Percentiles rank a stretch among this genome's conserved stretches.
Evolutionary conservation across 2,797 vertebrate genomes (phyloP).

Genomic region (Sebastes oblongus): DNA sequence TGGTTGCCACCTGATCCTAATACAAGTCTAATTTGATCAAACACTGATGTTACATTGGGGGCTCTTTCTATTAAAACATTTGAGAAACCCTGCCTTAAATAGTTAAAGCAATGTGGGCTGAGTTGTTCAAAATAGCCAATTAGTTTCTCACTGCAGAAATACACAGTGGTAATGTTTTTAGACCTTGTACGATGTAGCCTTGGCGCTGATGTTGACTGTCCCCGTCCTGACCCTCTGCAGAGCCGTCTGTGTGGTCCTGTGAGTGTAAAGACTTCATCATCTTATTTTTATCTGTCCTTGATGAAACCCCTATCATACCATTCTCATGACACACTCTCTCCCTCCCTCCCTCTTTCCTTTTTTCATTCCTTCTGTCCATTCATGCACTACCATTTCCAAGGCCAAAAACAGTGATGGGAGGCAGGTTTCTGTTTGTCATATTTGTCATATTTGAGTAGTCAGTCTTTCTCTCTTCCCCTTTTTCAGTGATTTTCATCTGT

Average conservation of each 20-base stretch:
- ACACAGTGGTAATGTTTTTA: neutral
- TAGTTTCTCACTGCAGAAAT: rapidly evolving
- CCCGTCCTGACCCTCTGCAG: neutral
- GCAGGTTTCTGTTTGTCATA: neutral
- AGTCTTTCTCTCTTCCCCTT: neutral
- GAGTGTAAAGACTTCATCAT: constrained; percentile 4
- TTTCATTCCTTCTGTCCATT: neutral
- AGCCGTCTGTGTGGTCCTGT: neutral
- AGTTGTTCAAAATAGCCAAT: neutral
- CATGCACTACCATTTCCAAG: neutral
- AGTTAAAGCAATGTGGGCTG: neutral
- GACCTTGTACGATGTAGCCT: neutral
- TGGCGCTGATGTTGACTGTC: neutral
- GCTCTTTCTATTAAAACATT: neutral
- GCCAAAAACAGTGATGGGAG: neutral
- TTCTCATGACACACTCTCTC: constrained; percentile 29
- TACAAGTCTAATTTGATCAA: neutral
- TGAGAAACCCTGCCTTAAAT: neutral
- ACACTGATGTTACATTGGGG: neutral
- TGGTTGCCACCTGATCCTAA: neutral
- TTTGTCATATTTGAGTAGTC: neutral
- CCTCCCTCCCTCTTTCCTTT: neutral
- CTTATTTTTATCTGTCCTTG: constrained; percentile 33
- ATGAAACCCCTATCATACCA: constrained; percentile 34
- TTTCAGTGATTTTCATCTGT: neutral